Percentiles rank a stretch among this genome's conserved stretches.
phyloP scores from a whole-genome alignment of 2,797 vertebrate species.

The Rallus crepitans region DNA sequence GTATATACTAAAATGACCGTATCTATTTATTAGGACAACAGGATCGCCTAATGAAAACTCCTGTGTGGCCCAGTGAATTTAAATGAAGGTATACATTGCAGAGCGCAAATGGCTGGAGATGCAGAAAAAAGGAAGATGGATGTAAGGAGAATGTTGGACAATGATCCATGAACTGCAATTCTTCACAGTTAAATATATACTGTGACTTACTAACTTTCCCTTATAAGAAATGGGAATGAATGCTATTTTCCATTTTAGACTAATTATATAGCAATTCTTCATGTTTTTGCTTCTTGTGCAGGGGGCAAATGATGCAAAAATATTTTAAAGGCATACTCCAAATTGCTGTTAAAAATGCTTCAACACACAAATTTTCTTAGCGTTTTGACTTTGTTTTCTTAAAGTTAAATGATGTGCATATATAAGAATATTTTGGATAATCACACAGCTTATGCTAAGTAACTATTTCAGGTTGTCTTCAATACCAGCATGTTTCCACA shows the following conservation, averaged over 20 bases:
- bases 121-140: constrained; percentile 39
- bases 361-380: constrained; percentile 23
- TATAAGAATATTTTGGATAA: constrained; percentile 28
- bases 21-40: not conserved
- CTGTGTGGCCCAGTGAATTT: not conserved
- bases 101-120: not conserved
- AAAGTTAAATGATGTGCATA: constrained; percentile 35
- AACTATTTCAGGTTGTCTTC: constrained; percentile 54
- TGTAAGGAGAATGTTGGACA: constrained; percentile 37
- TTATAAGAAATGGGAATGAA: constrained; percentile 47
- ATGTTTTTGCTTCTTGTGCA: constrained; percentile 6
- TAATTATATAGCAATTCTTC: constrained; percentile 41
- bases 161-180: constrained; percentile 63
- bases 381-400: constrained; percentile 47
- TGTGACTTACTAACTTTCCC: constrained; percentile 46
- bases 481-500: constrained; percentile 12
- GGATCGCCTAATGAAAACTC: not conserved
- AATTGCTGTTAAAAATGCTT: constrained; percentile 44
- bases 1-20: not conserved
- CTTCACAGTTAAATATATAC: constrained; percentile 56
- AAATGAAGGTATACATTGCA: not conserved
- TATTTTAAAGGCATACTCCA: constrained; percentile 14
- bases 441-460: constrained; percentile 49
- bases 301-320: not conserved
- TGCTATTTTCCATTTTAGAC: constrained; percentile 37